Conservation (phyloP, 2,888 invertebrate genomes). For the Oscheius sp. region DNA sequence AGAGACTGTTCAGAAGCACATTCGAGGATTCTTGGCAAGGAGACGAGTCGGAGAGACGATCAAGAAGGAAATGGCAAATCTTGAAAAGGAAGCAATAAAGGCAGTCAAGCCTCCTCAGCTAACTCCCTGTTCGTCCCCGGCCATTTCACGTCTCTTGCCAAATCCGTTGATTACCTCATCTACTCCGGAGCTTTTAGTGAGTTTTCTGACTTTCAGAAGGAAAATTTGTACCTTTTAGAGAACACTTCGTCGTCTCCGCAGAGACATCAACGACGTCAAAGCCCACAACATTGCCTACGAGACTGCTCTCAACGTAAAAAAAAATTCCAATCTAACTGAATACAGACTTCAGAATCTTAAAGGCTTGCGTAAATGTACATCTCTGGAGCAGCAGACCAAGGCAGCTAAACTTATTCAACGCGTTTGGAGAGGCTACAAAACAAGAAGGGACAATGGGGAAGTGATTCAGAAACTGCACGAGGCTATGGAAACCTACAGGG, state of each 20-base stretch:
- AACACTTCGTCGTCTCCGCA: neutral
- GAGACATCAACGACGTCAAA: neutral
- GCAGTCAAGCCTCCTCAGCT: too few relatives aligned
- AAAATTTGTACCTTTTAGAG: neutral
- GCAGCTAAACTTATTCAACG: conserved; percentile 10
- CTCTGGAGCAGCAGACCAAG: neutral
- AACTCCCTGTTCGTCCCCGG: too few relatives aligned
- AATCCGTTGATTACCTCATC: too few relatives aligned
- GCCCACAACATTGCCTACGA: neutral
- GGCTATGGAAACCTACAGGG: neutral
- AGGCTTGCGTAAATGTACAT: neutral
- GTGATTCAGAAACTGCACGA: neutral
- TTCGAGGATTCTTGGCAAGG: neutral
- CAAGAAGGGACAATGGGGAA: neutral
- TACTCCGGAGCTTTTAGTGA: too few relatives aligned
- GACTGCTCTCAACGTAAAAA: neutral
- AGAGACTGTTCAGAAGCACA: neutral
- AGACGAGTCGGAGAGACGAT: neutral
- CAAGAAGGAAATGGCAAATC: neutral
- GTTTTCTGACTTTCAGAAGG: too few relatives aligned
- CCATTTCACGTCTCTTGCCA: too few relatives aligned
- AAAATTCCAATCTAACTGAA: neutral
- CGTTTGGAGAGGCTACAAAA: conserved; percentile 11
- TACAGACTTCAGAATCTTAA: neutral
- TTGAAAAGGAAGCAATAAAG: neutral